phyloP scores from a whole-genome alignment of 2,888 invertebrate genomes.

The Ophion slaviceki region DNA sequence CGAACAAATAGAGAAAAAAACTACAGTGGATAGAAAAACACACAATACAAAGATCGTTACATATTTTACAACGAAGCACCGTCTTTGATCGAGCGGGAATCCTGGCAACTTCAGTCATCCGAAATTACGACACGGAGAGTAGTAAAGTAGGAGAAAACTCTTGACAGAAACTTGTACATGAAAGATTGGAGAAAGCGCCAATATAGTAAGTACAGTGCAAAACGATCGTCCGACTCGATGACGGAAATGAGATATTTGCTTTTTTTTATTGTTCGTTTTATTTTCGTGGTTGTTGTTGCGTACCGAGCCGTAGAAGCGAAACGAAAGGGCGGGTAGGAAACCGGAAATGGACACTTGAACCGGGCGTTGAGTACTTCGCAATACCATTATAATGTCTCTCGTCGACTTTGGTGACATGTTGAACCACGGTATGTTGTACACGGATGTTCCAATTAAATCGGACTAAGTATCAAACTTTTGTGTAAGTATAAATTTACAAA shows the following conservation, averaged over 20 bases:
- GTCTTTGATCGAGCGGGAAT: not conserved
- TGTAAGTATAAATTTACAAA: not conserved
- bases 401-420: constrained; percentile 4
- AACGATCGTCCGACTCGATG: not conserved
- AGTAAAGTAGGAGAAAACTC: constrained; percentile 50
- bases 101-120: not conserved
- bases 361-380: constrained; percentile 56
- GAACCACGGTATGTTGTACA: constrained; percentile 26
- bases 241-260: not conserved
- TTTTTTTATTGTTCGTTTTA: not conserved
- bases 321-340: constrained; percentile 52
- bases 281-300: not conserved
- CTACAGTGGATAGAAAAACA: not conserved
- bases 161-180: constrained; percentile 41
- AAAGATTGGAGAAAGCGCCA: not conserved
- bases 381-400: constrained; percentile 1
- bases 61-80: not conserved
- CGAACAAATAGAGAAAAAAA: not conserved
- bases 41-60: not conserved
- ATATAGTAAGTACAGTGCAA: not conserved
- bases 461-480: constrained; percentile 1
- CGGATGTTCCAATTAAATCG: constrained; percentile 15
- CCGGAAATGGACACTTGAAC: constrained; percentile 51
- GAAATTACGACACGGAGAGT: constrained; percentile 38
- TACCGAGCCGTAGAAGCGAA: constrained; percentile 67